Evolutionary conservation across 2,888 invertebrate species (phyloP).

Genomic region (Xestia ashworthii): DNA sequence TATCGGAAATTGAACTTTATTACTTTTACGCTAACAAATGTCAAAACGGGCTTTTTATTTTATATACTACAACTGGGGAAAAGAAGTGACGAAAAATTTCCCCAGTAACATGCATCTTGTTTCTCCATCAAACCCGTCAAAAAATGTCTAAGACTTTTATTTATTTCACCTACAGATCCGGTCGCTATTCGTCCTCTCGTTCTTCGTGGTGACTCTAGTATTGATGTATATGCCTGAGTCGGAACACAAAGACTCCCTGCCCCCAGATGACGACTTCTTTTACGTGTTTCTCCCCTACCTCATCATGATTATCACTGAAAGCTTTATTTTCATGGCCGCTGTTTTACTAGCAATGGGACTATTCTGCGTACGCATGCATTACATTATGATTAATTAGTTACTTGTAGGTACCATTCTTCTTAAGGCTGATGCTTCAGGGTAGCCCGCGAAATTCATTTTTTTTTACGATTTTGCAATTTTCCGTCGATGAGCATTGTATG

Average conservation of each 20-base stretch:
- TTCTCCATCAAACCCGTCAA: neutral
- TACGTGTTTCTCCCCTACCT: slow-evolving; percentile 64
- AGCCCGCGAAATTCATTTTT: no score
- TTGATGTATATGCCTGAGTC: slow-evolving; percentile 61
- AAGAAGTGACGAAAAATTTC: neutral
- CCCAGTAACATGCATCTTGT: neutral
- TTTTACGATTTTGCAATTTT: no score
- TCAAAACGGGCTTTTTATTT: no score
- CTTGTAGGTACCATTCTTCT: neutral
- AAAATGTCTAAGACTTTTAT: no score
- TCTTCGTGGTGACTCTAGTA: slow-evolving; percentile 66
- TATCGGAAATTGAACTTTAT: no score
- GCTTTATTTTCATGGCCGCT: slow-evolving; percentile 63
- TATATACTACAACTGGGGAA: neutral
- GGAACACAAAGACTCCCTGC: slow-evolving; percentile 11
- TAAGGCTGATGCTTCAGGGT: no score
- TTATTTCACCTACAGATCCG: slow-evolving; percentile 75
- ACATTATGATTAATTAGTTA: neutral
- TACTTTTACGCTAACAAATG: no score
- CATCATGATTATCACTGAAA: slow-evolving; percentile 66
- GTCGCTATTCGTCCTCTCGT: slow-evolving; percentile 64
- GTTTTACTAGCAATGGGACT: slow-evolving; percentile 67
- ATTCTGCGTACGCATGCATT: slow-evolving; percentile 63
- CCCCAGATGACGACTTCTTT: slow-evolving; percentile 12
- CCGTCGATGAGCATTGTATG: no score